phyloP scores from a whole-genome alignment of 2,113 vertebrate genomes.

The Cervus canadensis region DNA sequence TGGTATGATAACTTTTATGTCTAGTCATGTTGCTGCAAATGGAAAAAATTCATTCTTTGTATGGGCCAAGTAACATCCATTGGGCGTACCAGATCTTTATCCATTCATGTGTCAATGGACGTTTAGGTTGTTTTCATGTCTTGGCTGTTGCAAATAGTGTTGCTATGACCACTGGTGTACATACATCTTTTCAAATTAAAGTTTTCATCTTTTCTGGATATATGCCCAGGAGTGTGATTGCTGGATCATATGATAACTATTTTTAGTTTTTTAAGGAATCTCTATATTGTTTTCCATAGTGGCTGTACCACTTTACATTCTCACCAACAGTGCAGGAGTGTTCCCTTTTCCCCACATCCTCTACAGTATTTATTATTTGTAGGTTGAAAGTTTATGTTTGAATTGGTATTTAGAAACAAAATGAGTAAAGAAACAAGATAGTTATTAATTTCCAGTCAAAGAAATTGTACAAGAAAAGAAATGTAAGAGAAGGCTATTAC shows the following conservation, averaged over 20 bases:
- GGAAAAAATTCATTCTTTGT: background rate
- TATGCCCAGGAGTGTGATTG: background rate
- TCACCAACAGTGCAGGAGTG: background rate
- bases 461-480: background rate
- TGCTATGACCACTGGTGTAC: background rate
- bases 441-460: constrained; percentile 2
- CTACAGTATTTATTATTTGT: background rate
- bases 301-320: background rate
- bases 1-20: background rate
- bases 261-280: background rate
- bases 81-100: background rate
- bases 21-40: background rate
- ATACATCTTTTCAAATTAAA: background rate
- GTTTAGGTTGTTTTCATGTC: background rate
- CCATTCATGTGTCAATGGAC: background rate
- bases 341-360: background rate
- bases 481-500: background rate
- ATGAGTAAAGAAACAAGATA: background rate
- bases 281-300: background rate
- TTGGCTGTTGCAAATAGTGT: background rate
- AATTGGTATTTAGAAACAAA: constrained; percentile 15
- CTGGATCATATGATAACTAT: background rate
- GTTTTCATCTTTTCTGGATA: background rate
- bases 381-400: background rate
- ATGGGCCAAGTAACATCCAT: background rate